Base-by-base conservation (phyloP, 2,888 invertebrate genomes). In the Cosmorhoe ocellata region DNA sequence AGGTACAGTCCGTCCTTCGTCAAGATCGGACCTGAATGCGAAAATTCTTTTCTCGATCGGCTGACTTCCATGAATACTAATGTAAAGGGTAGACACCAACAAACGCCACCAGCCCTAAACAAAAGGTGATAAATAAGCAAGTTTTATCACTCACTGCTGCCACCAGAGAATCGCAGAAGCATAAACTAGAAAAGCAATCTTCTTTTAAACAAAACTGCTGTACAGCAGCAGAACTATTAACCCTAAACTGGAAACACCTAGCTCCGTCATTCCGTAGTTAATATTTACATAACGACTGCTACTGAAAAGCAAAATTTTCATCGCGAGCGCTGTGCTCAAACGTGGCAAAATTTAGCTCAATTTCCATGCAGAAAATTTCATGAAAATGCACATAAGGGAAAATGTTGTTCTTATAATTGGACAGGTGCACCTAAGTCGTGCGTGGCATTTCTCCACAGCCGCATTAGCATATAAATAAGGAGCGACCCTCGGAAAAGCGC, bases 401-500 rank as follows among this genome's bases (percentile, higher is more conserved):
- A 84, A 81, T 81, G 80, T 81, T 85, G 83, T 83, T 83, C 83
- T 82, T 82, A 81, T 86, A 86, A 87, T 86, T 85, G 84, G 75
- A 81, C 84, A 87, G 84, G 81, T 86, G 84, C 72, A 76, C 79
- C 80, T 83, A 77, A 83, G 79, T 74, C 81, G 80, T 84, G 86
- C 85, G 77, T 81, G 80, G 84, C 77, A 81, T 84, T 84, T 79
- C 78, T 78, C 73, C 78, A 64, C 69, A 64, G 64, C 64, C 61
- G 67, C 72, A 90, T 89, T 90, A 83, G 81, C 89, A 90, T 88
- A 85, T 89, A 89, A 87, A 90, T 90, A 87, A 86, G 81, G 78
- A 63, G 63, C 73, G 68, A 71, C 78, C 82, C 78, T 81, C 73
- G 72, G 75, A 74, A 75, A 77, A 63, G 61, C 69, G 59, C 70